Percentiles rank a stretch among this genome's conserved stretches.
Evolutionary conservation across 1,140 invertebrate species (phyloP).

Genomic region (Scaptodrosophila lebanonensis): DNA sequence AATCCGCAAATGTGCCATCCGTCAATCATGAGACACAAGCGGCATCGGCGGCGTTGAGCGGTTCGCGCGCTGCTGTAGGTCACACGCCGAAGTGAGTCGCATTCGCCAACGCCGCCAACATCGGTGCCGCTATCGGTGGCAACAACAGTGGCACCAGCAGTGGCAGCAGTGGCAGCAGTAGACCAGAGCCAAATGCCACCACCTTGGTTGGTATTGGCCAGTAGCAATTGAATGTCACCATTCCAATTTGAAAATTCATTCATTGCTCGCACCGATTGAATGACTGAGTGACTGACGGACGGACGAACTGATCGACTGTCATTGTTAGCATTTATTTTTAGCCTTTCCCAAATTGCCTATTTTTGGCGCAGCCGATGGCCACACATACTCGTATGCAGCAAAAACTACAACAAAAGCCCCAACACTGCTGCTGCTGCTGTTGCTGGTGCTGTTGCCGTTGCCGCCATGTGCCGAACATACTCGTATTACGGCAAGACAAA

Average conservation of each 20-base stretch:
- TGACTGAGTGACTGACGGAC: conserved; percentile 17
- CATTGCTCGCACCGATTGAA: conserved; percentile 36
- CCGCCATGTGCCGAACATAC: conserved; percentile 72
- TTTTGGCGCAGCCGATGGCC: conserved; percentile 66
- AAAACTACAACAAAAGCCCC: conserved; percentile 3
- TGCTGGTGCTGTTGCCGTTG: conserved; percentile 10
- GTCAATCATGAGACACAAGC: conserved; percentile 67
- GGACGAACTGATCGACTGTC: conserved; percentile 10
- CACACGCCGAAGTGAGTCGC: conserved; percentile 53
- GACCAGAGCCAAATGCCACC: conserved; percentile 72
- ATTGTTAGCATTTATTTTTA: conserved; percentile 69
- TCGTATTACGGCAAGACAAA: conserved; percentile 73
- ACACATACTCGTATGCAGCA: conserved; percentile 41
- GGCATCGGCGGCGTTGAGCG: neutral
- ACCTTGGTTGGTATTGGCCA: conserved; percentile 69
- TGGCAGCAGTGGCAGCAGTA: too few species aligned
- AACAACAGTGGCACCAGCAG: too few species aligned
- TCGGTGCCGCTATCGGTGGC: too few species aligned
- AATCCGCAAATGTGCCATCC: conserved; percentile 74
- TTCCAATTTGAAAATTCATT: conserved; percentile 14
- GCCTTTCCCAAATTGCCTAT: conserved; percentile 73
- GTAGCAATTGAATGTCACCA: conserved; percentile 41
- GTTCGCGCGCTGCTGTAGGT: conserved; percentile 8
- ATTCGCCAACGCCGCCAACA: conserved; percentile 53
- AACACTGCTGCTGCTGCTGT: conserved; percentile 7